phyloP scores from a whole-genome alignment of 2,797 vertebrate genomes.

The Limnodromus scolopaceus region DNA sequence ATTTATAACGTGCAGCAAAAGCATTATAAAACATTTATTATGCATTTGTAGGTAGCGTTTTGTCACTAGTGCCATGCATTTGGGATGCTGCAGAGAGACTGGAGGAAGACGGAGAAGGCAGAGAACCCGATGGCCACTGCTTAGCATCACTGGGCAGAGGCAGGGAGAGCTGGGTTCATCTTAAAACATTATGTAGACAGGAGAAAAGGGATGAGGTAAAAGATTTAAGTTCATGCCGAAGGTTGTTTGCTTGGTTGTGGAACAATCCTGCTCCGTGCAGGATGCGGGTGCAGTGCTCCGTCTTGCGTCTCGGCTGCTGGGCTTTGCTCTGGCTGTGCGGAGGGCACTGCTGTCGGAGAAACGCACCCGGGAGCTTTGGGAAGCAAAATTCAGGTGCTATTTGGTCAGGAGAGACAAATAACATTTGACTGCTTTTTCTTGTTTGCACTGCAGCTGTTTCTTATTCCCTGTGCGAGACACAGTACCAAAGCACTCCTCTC shows the following conservation, averaged over 20 bases:
- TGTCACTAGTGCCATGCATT: not conserved
- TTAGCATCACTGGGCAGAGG: fast-evolving
- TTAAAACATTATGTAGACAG: fast-evolving
- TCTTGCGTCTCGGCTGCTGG: fast-evolving
- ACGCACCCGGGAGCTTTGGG: not conserved
- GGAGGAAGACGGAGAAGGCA: not conserved
- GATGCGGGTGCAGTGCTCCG: fast-evolving
- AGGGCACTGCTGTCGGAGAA: not conserved
- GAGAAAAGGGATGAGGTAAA: not conserved
- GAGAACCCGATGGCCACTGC: fast-evolving
- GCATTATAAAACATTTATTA: conserved; percentile 54
- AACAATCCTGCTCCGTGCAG: fast-evolving
- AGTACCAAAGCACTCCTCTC: not conserved
- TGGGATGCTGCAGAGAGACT: not conserved
- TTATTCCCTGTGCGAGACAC: fast-evolving
- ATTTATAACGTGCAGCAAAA: conserved; percentile 10
- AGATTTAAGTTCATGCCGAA: not conserved
- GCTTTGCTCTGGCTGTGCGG: fast-evolving
- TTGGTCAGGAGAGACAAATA: not conserved
- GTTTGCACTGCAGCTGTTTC: not conserved
- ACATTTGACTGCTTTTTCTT: not conserved
- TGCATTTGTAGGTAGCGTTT: conserved; percentile 1
- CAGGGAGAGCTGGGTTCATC: fast-evolving
- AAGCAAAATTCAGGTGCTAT: not conserved
- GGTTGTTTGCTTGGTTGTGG: not conserved